These are phyloP conservation scores for Steinernema khuongi DNA, from an alignment of 1,140 invertebrate species.

Conservation along the genomic window DNA sequence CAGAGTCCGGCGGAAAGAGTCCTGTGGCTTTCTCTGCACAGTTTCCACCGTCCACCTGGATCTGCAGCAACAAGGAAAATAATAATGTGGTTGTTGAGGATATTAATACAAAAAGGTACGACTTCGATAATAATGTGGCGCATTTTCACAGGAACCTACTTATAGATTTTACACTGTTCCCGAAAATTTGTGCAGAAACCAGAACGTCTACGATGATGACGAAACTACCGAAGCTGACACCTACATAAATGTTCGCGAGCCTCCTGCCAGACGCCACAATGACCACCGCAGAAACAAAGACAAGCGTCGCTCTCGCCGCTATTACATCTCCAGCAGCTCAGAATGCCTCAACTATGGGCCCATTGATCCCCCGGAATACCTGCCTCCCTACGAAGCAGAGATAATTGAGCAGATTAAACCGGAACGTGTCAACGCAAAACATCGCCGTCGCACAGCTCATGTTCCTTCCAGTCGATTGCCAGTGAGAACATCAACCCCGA, in stretches of 20 bases:
- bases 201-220: not conserved
- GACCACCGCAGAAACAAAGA: not conserved
- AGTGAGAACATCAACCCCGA: slow-evolving; percentile 33
- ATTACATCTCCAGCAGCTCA: slow-evolving; percentile 17
- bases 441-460: not conserved
- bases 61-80: not conserved
- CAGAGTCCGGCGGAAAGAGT: not conserved
- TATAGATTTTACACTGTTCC: not conserved
- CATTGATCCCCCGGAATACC: slow-evolving; percentile 35
- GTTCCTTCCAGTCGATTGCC: not conserved
- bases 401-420: not conserved
- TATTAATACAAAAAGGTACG: not conserved
- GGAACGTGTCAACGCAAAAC: not conserved
- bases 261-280: not conserved
- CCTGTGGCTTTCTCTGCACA: not conserved
- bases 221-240: slow-evolving; percentile 2
- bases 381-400: slow-evolving; percentile 12
- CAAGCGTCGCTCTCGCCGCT: slow-evolving; percentile 1
- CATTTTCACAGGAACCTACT: not conserved
- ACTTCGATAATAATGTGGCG: not conserved
- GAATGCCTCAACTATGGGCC: slow-evolving; percentile 41
- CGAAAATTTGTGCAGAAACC: not conserved
- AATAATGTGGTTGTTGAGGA: not conserved
- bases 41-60: not conserved
- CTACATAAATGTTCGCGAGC: not conserved